Evolutionary conservation across 2,113 vertebrate genomes (phyloP), one percentile per base, ranked within the genome.

Genomic region (Phaethornis superciliosus): DNA sequence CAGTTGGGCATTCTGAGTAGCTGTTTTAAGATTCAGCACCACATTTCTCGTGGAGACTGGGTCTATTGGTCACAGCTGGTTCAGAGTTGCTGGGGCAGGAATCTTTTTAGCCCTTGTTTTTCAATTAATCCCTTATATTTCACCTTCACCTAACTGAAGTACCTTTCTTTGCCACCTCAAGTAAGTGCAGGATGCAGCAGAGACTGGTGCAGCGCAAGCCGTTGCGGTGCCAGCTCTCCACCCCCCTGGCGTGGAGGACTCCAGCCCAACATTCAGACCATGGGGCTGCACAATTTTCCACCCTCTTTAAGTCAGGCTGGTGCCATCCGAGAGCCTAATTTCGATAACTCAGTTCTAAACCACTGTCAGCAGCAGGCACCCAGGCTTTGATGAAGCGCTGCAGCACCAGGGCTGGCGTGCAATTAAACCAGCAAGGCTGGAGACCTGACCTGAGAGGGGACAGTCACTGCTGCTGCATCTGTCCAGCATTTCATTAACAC

Each of bases 341-440:
- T 35, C 20, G 28, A n/a, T 49, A 30, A 19, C 37, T n/a, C 44
- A 6, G 49, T 23, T 59, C 60, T 37, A 42, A 58, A 26, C 26
- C 37, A 10, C 30, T 5, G 15, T 11, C 37, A 81, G 56, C 68
- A 76, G 23, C 52, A 33, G 46, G 21, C 63, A 91, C 18, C 6
- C 56, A 22, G 51, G 78, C 44, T 75, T 44, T 47, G 2, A 7
- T 0, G 10, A 67, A 56, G 40, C 71, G 49, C 33, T 0, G 0
- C 0, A 1, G 62, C 17, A 7, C 9, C 7, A 32, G 14, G 23
- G 22, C 20, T 3, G 1, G 2, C 0, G 2, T 30, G 40, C 40
- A 68, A 67, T 42, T 24, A 54, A 78, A 40, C 30, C 56, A 30
- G 81, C 67, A 44, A 7, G 0, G 4, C 85, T 69, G 60, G 27